phyloP scores from a whole-genome alignment of 2,888 invertebrate species.

The Portevinia maculata region DNA sequence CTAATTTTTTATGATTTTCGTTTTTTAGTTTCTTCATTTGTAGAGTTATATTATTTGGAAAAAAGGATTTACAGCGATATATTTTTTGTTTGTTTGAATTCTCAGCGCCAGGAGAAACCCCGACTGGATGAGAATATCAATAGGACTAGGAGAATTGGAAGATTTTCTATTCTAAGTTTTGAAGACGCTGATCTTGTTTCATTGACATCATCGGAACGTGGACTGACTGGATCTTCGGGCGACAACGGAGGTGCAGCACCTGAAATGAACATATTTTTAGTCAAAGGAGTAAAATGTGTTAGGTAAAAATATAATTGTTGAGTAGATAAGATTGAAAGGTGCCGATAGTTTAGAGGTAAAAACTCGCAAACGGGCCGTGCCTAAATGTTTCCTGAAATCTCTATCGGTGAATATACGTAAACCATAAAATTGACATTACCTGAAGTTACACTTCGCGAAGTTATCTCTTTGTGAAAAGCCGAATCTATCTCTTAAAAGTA shows the following conservation, averaged over 20 bases:
- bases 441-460: too few relatives aligned
- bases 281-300: neutral
- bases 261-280: slow-evolving; percentile 16
- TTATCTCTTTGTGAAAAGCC: too few relatives aligned
- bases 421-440: too few relatives aligned
- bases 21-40: slow-evolving; percentile 32
- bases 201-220: slow-evolving; percentile 63
- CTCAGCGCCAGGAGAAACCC: slow-evolving; percentile 69
- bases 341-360: too few relatives aligned
- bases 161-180: slow-evolving; percentile 68
- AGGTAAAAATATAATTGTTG: neutral
- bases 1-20: slow-evolving; percentile 25
- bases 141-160: slow-evolving; percentile 69
- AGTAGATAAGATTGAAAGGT: too few relatives aligned
- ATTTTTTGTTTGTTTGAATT: slow-evolving; percentile 10
- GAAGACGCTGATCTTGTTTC: slow-evolving; percentile 51
- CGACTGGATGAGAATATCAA: slow-evolving; percentile 56
- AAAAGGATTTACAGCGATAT: slow-evolving; percentile 20
- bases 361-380: too few relatives aligned
- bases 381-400: too few relatives aligned
- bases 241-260: slow-evolving; percentile 76
- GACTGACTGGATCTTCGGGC: slow-evolving; percentile 76
- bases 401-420: too few relatives aligned
- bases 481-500: too few relatives aligned
- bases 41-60: slow-evolving; percentile 28